Base-by-base conservation (phyloP, 2,113 vertebrate genomes). In the Falco punctatus region DNA sequence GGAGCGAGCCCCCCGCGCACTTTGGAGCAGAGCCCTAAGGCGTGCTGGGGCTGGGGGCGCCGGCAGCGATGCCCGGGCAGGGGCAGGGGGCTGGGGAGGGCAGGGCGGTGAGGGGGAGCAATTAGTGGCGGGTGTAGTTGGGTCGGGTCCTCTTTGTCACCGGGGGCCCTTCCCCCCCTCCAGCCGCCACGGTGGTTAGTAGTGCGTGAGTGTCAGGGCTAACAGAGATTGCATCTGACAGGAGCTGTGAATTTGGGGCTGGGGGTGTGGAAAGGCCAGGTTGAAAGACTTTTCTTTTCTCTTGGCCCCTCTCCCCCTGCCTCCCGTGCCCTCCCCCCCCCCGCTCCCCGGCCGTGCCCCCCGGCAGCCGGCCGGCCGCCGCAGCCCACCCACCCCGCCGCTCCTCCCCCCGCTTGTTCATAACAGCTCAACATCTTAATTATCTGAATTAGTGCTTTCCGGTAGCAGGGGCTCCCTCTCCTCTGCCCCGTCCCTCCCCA, bases 191-290 rank as follows among this genome's bases (percentile, higher is more conserved):
- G 44, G 65, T 61, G 90, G 91, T 80, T 92, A 95, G 90, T 65
- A 70, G 69, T 21, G 78, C 91, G 65, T 93, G 90, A 94, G 73
- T 48, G 79, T 79, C 94, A 70, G 89, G 81, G 77, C 86, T 95
- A 92, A 95, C 48, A 75, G 80, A 79, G 94, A 96, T 95, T 69
- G 88, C 77, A 48, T 49, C 15, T 91, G 96, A 94, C 90, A 93
- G 94, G 80, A 95, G 87, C 93, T 91, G 92, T 88, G 93, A 97
- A 93, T 86, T 94, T 67, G 62, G 94, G 96, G 87, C 22, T 52
- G 79, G 58, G 52, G 89, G 86, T 89, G 92, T 52, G 57, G 33
- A 81, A 80, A 75, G 84, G 86, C 65, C 87, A 93, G 58, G 57
- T 67, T 90, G 91, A 96, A 96, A 97, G 94, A 54, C 55, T 87